A percentile compares a stretch with the other conserved stretches of the same genome.
These are phyloP conservation scores for Apoda limacodes DNA, from an alignment of 2,888 invertebrate genomes.

Conservation along the genomic window DNA sequence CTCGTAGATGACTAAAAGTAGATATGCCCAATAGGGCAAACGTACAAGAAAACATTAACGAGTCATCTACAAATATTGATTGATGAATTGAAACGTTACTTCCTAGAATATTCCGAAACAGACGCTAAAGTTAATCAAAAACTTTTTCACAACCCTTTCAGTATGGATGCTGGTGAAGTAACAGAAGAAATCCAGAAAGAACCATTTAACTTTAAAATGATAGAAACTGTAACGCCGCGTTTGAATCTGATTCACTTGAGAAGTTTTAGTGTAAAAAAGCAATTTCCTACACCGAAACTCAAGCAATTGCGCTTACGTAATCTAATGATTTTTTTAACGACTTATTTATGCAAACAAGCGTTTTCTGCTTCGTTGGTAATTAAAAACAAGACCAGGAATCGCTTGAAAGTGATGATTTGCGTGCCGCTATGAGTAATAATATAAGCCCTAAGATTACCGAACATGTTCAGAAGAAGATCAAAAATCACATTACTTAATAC, in stretches of 20 bases:
- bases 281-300: conserved; percentile 16
- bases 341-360: conserved; percentile 11
- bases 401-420: conserved; percentile 10
- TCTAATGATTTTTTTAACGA: conserved; percentile 14
- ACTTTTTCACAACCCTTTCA: conserved; percentile 17
- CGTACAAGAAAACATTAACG: no score
- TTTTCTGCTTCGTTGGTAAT: conserved; percentile 11
- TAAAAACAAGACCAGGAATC: conserved; percentile 13
- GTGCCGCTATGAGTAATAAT: conserved; percentile 11
- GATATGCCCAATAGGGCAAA: no score
- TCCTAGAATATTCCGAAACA: no score
- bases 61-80: no score
- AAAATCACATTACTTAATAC: no score
- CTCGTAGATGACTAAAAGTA: no score
- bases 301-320: conserved; percentile 15
- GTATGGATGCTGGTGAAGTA: conserved; percentile 14
- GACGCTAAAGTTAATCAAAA: no score
- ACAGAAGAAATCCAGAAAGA: no score
- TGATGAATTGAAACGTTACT: no score
- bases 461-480: no score
- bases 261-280: conserved; percentile 10
- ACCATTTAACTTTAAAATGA: conserved; percentile 14
- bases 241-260: conserved; percentile 15
- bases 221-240: conserved; percentile 11
- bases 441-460: conserved; percentile 10